phyloP scores from a whole-genome alignment of 2,113 vertebrate genomes.

The Arvicanthis niloticus region DNA sequence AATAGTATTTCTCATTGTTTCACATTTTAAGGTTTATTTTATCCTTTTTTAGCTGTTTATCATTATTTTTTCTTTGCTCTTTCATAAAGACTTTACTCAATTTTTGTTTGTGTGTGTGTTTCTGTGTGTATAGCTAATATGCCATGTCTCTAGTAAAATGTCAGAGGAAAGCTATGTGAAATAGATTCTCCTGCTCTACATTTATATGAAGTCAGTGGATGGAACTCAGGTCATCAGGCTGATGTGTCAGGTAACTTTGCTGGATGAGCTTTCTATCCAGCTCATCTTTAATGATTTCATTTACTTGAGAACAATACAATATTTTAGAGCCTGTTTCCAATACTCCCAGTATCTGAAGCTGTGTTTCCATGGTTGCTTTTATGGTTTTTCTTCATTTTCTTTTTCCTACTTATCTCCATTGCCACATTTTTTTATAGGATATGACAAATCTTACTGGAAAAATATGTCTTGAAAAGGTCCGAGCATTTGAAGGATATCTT shows the following conservation, averaged over 20 bases:
- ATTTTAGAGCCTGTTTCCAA: not conserved
- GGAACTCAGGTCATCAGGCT: not conserved
- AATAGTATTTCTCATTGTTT: not conserved
- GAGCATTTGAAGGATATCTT: not conserved
- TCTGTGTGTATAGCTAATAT: fast-evolving
- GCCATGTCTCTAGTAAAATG: not conserved
- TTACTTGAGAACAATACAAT: not conserved
- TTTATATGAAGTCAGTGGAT: not conserved
- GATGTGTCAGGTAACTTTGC: not conserved
- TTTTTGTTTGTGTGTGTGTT: not conserved
- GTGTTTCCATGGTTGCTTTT: not conserved
- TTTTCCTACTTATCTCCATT: not conserved
- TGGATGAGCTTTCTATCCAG: not conserved
- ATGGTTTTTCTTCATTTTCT: not conserved
- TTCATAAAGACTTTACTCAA: not conserved
- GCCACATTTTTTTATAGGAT: not conserved
- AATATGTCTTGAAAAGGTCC: constrained; percentile 1
- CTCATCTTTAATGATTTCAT: not conserved
- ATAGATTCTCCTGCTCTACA: not conserved
- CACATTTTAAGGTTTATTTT: not conserved
- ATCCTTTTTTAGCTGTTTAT: not conserved
- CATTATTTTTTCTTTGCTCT: not conserved
- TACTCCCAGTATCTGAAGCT: not conserved
- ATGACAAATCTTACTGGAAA: not conserved
- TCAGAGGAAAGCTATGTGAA: not conserved